phyloP scores from a whole-genome alignment of 2,888 invertebrate species.

The Tachina grossa region DNA sequence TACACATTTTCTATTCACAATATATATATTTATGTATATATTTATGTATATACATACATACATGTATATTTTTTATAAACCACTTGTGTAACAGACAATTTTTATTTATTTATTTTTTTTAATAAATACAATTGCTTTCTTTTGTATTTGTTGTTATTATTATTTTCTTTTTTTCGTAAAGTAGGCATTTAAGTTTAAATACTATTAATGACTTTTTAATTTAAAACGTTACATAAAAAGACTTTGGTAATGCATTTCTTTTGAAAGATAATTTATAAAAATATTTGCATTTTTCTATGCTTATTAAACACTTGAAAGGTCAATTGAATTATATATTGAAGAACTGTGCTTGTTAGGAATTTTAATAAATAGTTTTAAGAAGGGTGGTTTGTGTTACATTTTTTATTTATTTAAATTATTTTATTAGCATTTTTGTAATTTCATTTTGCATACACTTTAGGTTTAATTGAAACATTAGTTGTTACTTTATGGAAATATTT shows the following conservation, averaged over 20 bases:
- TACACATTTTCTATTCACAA: not conserved
- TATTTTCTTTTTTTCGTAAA: not conserved
- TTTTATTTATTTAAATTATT: not conserved
- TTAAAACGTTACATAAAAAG: constrained; percentile 48
- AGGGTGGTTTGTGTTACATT: not conserved
- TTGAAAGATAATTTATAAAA: not conserved
- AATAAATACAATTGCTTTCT: not conserved
- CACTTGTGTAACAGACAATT: not conserved
- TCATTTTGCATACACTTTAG: too few relatives aligned
- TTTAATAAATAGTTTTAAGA: not conserved
- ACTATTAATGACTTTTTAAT: constrained; percentile 63
- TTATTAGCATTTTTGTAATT: too few relatives aligned
- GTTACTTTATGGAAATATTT: too few relatives aligned
- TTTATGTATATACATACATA: too few relatives aligned
- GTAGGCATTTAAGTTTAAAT: constrained; percentile 30
- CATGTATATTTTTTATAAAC: not conserved
- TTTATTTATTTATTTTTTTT: not conserved
- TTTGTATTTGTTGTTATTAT: not conserved
- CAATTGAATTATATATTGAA: constrained; percentile 19
- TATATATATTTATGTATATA: not conserved
- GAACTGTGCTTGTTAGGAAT: not conserved
- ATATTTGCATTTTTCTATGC: not conserved
- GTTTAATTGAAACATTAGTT: too few relatives aligned
- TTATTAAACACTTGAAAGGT: constrained; percentile 21
- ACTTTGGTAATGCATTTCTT: constrained; percentile 12